Evolutionary conservation across 2,113 vertebrate species (phyloP), one percentile per base, ranked within the genome.

Genomic region (Saccopteryx leptura): DNA sequence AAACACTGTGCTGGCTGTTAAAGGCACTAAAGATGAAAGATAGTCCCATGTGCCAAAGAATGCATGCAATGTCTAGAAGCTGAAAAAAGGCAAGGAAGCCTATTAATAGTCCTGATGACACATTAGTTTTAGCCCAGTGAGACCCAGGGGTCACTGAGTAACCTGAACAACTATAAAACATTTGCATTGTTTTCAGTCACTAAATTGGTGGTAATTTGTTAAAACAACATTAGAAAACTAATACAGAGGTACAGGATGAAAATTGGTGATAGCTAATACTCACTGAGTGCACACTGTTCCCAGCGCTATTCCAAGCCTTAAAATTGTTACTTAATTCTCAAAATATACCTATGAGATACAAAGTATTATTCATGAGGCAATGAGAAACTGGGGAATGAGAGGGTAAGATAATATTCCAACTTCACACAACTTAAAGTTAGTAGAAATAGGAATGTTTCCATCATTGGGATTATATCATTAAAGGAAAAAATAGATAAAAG

Each of bases 201-300:
- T 71, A 61, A 58, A 2, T 84, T 71, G 74, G 24, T 52, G 56
- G 18, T 82, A 48, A 79, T 89, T 93, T 81, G 5, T 92, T 90
- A 89, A 1, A 94, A 71, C 19, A 96, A 21, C 46, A 79, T 65
- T 28, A 87, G 3, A 15, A 94, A 91, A 71, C 48, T n/a, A 86
- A 80, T 56, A 76, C 5, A 31, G 60, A 79, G 5, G 7, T 61
- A 71, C 4, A 88, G 10, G 6, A 33, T 12, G 13, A 75, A 88
- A 60, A 58, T 1, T 39, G 6, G 6, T 75, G 76, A 80, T 33
- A 94, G 69, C 54, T 87, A 52, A 65, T 46, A 76, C 24, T 90
- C 61, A 84, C 11, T 78, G 61, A 82, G 33, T 74, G 21, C 7
- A 69, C 39, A 50, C 13, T 90, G 23, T 39, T 33, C 7, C 12